Percentiles rank a stretch among this genome's conserved stretches.
These are phyloP conservation scores for Falco rusticolus DNA, from an alignment of 2,797 vertebrate species.

Conservation along the genomic window DNA sequence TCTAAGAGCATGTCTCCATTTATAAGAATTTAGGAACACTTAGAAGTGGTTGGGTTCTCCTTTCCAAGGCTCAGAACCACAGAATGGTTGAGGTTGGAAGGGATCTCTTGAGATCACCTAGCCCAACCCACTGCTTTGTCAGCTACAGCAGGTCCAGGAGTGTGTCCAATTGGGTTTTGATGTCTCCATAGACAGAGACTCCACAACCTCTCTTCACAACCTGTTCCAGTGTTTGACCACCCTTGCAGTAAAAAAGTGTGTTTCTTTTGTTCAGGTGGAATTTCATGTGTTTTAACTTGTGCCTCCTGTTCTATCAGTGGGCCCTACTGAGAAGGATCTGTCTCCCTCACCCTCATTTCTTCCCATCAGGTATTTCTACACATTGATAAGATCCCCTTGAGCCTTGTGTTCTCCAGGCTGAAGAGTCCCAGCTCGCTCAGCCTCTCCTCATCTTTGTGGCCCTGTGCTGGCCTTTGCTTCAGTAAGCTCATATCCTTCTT, in stretches of 20 bases:
- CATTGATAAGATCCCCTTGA: rapidly evolving
- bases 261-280: not conserved
- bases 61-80: not conserved
- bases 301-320: not conserved
- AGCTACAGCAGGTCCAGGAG: not conserved
- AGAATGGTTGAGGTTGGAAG: not conserved
- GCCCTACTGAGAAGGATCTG: not conserved
- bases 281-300: not conserved
- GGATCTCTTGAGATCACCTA: not conserved
- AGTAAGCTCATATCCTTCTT: not conserved
- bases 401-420: not conserved
- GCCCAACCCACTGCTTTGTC: not conserved
- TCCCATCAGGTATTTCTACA: not conserved
- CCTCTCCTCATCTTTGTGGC: not conserved
- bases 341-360: not conserved
- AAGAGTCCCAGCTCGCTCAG: not conserved
- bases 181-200: not conserved
- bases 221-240: not conserved
- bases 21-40: not conserved
- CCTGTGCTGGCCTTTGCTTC: not conserved
- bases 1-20: not conserved
- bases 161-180: not conserved
- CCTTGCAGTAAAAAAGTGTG: not conserved
- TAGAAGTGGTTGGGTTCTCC: not conserved
- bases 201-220: not conserved